phyloP scores from a whole-genome alignment of 1,140 invertebrate species.

The Drosophila sproati region DNA sequence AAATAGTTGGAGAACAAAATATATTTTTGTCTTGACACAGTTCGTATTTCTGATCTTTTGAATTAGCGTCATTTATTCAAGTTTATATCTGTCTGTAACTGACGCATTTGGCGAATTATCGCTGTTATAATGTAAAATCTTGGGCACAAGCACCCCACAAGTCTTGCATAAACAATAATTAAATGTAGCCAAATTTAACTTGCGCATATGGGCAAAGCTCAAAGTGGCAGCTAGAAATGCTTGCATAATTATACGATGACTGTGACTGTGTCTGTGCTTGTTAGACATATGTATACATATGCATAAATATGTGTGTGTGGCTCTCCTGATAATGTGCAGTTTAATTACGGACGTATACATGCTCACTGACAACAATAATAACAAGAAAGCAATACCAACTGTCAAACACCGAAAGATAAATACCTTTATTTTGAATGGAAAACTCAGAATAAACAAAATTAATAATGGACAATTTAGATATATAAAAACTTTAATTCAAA shows the following conservation, averaged over 20 bases:
- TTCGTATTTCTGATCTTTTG: too few relatives aligned
- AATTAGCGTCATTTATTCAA: too few relatives aligned
- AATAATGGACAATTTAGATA: too few relatives aligned
- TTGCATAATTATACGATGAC: conserved; percentile 72
- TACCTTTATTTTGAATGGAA: conserved; percentile 27
- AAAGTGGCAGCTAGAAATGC: conserved; percentile 72
- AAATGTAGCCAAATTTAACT: conserved; percentile 81
- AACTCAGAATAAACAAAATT: neutral
- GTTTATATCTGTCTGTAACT: neutral
- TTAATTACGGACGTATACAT: conserved; percentile 73
- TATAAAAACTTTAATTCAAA: neutral
- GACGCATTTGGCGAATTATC: conserved; percentile 60
- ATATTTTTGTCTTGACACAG: too few relatives aligned
- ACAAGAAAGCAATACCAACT: conserved; percentile 7
- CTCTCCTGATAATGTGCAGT: conserved; percentile 71
- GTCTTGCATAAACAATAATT: conserved; percentile 76
- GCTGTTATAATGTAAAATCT: conserved; percentile 47
- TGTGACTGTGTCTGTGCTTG: conserved; percentile 21
- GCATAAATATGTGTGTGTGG: conserved; percentile 9
- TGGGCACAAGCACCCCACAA: conserved; percentile 29
- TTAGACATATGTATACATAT: conserved; percentile 6
- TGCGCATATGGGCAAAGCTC: conserved; percentile 61
- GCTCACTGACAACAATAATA: conserved; percentile 72
- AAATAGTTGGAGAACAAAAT: too few relatives aligned
- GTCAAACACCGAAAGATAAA: conserved; percentile 17